Base-by-base conservation (phyloP, 1,140 invertebrate species). In the Grapholita molesta region DNA sequence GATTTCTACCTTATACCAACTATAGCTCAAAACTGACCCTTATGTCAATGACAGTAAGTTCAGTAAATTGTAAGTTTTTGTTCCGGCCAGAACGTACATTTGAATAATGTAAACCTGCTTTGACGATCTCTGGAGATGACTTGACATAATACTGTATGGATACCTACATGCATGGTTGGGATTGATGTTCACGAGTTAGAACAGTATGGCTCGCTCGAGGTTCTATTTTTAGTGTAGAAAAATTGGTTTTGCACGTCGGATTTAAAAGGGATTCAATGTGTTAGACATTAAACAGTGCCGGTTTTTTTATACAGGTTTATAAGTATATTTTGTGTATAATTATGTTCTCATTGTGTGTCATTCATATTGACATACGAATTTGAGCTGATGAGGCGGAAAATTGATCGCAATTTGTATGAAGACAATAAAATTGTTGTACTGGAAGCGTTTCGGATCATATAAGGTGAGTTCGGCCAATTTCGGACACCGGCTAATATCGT, bases 31-130 rank as follows among this genome's bases (percentile, higher is more conserved):
- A 67, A 71, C 28, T 78, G 5, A 7, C n/a, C 68, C 38, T 55
- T 82, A 72, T 32, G 3, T 0, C 21, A 21, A 64, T 5, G 25
- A 3, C 12, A 15, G 18, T 28, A 61, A 8, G 55, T 30, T 30
- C 9, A 15, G 25, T 15, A 61, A 61, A 30, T 8, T 4, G n/a
- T 30, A 25, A 61, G 55, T 61, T 61, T 32, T 61, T 15, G 15
- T 15, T 70, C 38, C 28, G 70, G 65, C 72, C 72, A 18, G 82
- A 82, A 82, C 72, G 75, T 77, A 79, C 76, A 82, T 88, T 88
- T 88, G 85, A 90, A 90, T 90, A 88, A 87, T 87, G 85, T 83
- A 86, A 79, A 83, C 84, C 78, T 85, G 85, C 86, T 80, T 82
- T 76, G 73, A 77, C 70, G 76, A 79, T 79, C 77, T 74, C 74